Evolutionary conservation across 2,113 vertebrate genomes (phyloP).

Genomic region (Sander vitreus): DNA sequence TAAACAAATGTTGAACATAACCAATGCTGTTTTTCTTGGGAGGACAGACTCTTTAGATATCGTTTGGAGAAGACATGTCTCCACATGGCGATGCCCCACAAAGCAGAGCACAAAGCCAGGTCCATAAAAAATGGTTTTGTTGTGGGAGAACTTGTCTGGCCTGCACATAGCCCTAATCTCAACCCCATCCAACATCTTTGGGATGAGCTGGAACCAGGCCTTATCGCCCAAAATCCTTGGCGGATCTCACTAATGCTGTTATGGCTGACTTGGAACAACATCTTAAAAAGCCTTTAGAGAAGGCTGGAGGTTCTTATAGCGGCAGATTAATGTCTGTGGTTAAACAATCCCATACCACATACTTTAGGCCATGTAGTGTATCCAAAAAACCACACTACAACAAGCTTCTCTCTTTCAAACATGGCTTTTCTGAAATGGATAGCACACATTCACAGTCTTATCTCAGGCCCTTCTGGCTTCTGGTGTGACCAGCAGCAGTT

Average conservation of each 20-base stretch:
- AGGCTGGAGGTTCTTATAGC: neutral
- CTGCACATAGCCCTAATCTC: no score
- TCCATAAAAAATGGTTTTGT: no score
- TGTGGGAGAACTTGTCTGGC: no score
- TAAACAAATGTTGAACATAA: no score
- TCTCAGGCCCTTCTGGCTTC: neutral
- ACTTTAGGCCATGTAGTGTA: neutral
- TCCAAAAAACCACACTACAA: neutral
- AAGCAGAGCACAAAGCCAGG: no score
- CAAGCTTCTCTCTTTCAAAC: conserved; percentile 1
- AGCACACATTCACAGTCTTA: conserved; percentile 11
- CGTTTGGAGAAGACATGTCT: no score
- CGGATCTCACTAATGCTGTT: neutral
- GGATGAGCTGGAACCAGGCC: neutral
- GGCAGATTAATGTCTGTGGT: neutral
- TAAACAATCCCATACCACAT: neutral
- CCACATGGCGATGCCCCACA: no score
- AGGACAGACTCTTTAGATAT: no score
- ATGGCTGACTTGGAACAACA: neutral
- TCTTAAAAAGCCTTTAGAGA: neutral
- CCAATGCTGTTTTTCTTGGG: no score
- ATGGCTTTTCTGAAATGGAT: neutral
- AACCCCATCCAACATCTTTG: no score
- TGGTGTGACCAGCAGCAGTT: conserved; percentile 18
- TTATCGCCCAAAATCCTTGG: no score